Evolutionary conservation across 2,797 vertebrate genomes (phyloP), one percentile per base, ranked within the genome.

Genomic region (Brachymystax lenok): DNA sequence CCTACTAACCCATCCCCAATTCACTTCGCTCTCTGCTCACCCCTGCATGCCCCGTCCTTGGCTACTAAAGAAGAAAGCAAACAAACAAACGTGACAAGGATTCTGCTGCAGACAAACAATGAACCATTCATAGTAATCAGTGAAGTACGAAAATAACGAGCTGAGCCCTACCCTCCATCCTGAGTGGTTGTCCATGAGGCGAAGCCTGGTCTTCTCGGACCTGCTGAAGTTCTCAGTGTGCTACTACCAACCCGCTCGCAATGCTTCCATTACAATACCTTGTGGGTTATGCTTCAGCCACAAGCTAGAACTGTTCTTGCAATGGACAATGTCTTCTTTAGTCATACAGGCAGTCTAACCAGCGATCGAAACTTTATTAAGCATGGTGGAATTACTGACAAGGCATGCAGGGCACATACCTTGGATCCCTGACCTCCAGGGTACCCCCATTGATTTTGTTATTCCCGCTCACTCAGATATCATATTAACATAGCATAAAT

Each of bases 111-210:
- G 69, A 81, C 68, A 86, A 91, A 91, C 81, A 82, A 76, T 61
- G 52, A 63, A 61, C 79, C 82, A 91, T 92, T 87, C 75, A 86
- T 67, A 84, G 82, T 88, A 89, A 82, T 86, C 87, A 90, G 82
- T 79, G 80, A 81, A 87, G 88, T 89, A 91, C 93, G 87, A 93
- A 95, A 95, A 95, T 92, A 95, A 94, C 69, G 87, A 94, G 88
- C 69, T 80, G 84, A 85, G 54, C 79, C 30, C 72, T 52, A 87
- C 77, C 80, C 80, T 81, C 74, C 74, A 77, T 28, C 71, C 70
- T 28, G 51, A 52, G 46, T 14, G 70, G 24, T 50, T 14, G 8
- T 52, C 51, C 27, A 66, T 24, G 2, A 35, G 59, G 64, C 16
- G 52, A 30, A 35, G 4, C 30, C 19, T 74, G n/a, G 1, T 68